Percentiles rank a stretch among this genome's conserved stretches.
Conservation (phyloP, 1,140 invertebrate species). For the Amphibalanus amphitrite region DNA sequence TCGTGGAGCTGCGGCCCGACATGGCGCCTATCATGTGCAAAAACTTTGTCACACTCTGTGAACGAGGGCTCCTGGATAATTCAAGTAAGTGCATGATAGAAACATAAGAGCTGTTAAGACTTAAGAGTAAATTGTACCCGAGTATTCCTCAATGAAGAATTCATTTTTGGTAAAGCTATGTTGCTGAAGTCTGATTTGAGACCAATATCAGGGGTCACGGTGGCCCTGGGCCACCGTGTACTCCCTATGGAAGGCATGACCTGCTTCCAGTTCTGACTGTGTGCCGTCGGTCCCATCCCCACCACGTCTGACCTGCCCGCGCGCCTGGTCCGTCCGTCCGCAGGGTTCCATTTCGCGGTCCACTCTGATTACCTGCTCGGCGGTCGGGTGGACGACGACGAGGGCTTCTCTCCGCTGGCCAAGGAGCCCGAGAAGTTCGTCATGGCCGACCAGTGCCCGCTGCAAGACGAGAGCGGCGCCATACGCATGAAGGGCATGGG, state of each 20-base stretch:
- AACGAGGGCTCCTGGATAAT: neutral
- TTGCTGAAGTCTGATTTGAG: too few species aligned
- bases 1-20: neutral
- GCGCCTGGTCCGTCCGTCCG: too few species aligned
- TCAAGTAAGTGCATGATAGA: neutral
- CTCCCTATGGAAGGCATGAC: too few species aligned
- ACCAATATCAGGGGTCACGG: too few species aligned
- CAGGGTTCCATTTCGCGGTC: neutral
- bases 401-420: neutral
- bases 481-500: neutral
- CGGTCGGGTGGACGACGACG: neutral
- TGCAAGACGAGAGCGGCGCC: neutral
- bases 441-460: neutral
- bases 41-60: neutral
- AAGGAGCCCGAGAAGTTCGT: neutral
- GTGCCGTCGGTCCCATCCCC: too few species aligned
- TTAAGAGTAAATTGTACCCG: too few species aligned
- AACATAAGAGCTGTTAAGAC: too few species aligned
- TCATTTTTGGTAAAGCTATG: too few species aligned
- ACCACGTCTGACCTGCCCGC: neutral
- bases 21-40: neutral
- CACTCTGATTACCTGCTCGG: neutral
- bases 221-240: too few species aligned
- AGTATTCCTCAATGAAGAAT: too few species aligned
- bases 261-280: too few species aligned